phyloP scores from a whole-genome alignment of 2,797 vertebrate species.

The Craterocephalus amniculus region DNA sequence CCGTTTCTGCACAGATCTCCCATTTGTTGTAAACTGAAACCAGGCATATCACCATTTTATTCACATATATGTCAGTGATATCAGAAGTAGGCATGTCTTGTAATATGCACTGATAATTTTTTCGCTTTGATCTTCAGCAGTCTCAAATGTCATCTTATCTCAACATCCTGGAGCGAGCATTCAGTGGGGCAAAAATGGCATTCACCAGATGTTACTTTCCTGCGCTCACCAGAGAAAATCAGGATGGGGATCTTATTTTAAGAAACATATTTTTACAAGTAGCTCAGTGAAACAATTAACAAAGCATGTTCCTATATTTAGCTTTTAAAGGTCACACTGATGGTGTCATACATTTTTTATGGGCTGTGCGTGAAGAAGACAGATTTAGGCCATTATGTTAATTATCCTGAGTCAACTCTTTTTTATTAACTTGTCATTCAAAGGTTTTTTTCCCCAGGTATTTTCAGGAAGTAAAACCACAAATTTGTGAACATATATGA shows the following conservation, averaged over 20 bases:
- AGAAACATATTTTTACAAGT: conserved; percentile 50
- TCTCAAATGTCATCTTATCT: conserved; percentile 62
- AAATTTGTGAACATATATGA: conserved; percentile 47
- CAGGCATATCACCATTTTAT: conserved; percentile 1
- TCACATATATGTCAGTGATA: conserved; percentile 6
- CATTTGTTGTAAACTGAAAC: not conserved
- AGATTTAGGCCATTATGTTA: conserved; percentile 33
- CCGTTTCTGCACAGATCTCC: not conserved
- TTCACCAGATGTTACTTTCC: conserved; percentile 50
- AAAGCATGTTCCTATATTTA: conserved; percentile 71
- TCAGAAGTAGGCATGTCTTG: conserved; percentile 2
- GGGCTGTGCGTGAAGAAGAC: conserved; percentile 5
- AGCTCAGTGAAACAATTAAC: conserved; percentile 67
- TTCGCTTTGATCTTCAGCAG: conserved; percentile 38
- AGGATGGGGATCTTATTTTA: conserved; percentile 58
- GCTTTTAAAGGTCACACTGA: conserved; percentile 61
- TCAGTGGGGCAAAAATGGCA: conserved; percentile 35
- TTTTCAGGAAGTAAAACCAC: conserved; percentile 54
- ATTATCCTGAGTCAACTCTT: conserved; percentile 14
- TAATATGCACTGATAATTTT: not conserved
- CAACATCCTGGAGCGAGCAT: conserved; percentile 63
- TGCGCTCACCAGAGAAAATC: conserved; percentile 37
- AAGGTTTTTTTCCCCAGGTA: not conserved
- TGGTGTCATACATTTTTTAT: conserved; percentile 23
- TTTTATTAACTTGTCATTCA: conserved; percentile 18